phyloP scores from a whole-genome alignment of 2,113 vertebrate species.

The Rhipidura dahli region DNA sequence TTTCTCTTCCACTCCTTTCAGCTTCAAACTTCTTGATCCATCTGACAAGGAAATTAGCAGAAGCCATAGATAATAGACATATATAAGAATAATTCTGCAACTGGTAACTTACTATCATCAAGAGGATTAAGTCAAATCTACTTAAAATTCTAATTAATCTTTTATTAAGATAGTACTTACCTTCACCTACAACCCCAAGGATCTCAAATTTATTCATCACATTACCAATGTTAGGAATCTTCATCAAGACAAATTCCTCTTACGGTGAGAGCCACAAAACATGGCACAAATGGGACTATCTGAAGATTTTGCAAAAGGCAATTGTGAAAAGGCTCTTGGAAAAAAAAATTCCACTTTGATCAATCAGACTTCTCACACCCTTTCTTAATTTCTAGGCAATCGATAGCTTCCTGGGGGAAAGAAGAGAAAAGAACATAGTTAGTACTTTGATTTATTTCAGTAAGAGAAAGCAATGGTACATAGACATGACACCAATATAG shows the following conservation, averaged over 20 bases:
- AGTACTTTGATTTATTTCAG: neutral
- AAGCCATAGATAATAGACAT: neutral
- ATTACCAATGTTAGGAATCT: conserved; percentile 97
- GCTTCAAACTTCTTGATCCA: neutral
- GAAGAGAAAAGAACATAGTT: conserved; percentile 33
- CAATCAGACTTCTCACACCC: conserved; percentile 10
- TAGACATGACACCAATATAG: neutral
- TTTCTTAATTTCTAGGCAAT: conserved; percentile 27
- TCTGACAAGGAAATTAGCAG: neutral
- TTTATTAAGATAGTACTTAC: conserved; percentile 74
- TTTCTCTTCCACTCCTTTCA: neutral
- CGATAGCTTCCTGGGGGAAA: conserved; percentile 40
- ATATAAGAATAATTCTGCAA: neutral
- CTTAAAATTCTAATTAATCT: neutral
- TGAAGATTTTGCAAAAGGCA: conserved; percentile 8
- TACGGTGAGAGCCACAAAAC: conserved; percentile 77
- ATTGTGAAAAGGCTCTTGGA: neutral
- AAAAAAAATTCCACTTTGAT: neutral
- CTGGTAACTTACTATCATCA: neutral
- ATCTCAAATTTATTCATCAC: conserved; percentile 99
- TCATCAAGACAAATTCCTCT: conserved; percentile 94
- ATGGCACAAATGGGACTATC: conserved; percentile 59
- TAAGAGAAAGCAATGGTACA: neutral
- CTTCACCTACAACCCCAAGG: conserved; percentile 99
- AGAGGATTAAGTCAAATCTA: neutral